Conservation (phyloP, 2,797 vertebrate species). For the Cetoscarus ocellatus region DNA sequence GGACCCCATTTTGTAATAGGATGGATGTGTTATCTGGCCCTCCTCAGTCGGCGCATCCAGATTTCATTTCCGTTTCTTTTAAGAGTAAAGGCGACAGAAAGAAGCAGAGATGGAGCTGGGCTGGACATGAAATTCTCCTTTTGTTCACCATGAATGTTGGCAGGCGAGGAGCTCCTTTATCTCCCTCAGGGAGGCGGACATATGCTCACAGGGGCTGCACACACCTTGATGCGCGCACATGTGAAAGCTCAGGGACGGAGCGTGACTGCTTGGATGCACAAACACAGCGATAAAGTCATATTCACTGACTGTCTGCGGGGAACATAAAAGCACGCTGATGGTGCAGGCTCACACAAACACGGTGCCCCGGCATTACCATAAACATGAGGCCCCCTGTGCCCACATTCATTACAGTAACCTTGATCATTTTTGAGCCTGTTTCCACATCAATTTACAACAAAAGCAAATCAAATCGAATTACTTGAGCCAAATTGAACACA, state of each 20-base stretch:
- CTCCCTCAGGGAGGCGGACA: slow-evolving; percentile 2
- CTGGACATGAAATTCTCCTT: slow-evolving; percentile 22
- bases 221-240: background rate
- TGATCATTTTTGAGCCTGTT: background rate
- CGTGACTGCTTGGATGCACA: slow-evolving; percentile 15
- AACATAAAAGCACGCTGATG: background rate
- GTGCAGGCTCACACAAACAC: too few relatives aligned
- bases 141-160: slow-evolving; percentile 33
- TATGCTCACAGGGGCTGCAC: background rate
- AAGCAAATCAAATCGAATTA: background rate
- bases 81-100: slow-evolving; percentile 17
- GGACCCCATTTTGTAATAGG: slow-evolving; percentile 29
- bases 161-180: slow-evolving; percentile 12
- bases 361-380: background rate
- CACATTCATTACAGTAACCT: background rate
- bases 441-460: background rate
- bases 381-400: background rate
- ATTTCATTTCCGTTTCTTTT: slow-evolving; percentile 51
- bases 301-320: background rate
- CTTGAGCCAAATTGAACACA: background rate
- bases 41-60: background rate
- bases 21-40: slow-evolving; percentile 18
- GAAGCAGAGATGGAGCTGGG: background rate
- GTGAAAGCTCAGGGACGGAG: background rate
- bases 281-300: background rate